Evolutionary conservation across 2,797 vertebrate species (phyloP), one percentile per base, ranked within the genome.

Genomic region (Alosa sapidissima): DNA sequence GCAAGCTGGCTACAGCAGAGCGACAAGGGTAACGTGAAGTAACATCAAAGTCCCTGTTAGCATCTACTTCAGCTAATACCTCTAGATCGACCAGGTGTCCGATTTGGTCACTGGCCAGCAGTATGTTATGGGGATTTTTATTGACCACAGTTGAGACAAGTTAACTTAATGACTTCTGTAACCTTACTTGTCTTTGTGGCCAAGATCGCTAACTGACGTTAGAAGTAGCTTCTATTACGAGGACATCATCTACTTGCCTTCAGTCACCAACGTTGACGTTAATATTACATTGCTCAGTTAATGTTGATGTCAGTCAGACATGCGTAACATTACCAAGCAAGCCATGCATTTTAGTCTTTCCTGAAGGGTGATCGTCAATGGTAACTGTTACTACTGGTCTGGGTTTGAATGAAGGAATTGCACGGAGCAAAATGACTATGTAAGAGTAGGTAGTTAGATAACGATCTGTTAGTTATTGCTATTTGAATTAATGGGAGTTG

Each of bases 31-130:
- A 78, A 78, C 72, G 41, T 45, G 0, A 28, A 28, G 28, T 78
- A 78, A 47, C 72, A 47, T 78, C 72, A 78, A 78, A 78, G 36
- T 19, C 41, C 41, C 72, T 47, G 72, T 41, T 78, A 78, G 72
- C 72, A 78, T 19, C 41, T 47, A 78, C 19, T 45, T 78, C 5
- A 78, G 72, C 72, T 78, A 47, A 78, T 45, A 78, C 24, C 28
- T 72, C 13, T 47, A 19, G 41, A 47, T 62, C 58, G 7, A n/a
- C 58, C 36, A 78, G 33, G 65, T 16, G 72, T 78, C 41, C 41
- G 16, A 41, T 45, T 78, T 21, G 72, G 68, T 75, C 14, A 75
- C 33, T 36, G 33, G 13, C 72, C 33, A 78, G 68, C n/a, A 8
- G 58, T 62, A n/a, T 1, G 58, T 75, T 45, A 75, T 14, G 45